phyloP scores from a whole-genome alignment of 2,113 vertebrate species.

The Pteruthius melanotis region DNA sequence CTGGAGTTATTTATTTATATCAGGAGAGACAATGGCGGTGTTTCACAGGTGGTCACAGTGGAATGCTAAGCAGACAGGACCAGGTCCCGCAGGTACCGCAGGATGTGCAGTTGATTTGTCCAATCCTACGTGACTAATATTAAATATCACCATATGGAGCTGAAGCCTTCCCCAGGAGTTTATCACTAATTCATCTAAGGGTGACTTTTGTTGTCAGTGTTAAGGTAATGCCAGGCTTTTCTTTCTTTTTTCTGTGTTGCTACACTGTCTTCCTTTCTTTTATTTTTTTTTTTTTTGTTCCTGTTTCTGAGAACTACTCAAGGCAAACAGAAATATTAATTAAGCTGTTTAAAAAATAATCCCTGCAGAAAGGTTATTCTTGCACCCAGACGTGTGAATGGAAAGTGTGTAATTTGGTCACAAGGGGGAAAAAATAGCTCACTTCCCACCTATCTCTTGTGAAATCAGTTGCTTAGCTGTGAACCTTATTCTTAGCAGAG shows the following conservation, averaged over 20 bases:
- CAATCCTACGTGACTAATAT: background rate
- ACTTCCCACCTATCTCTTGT: background rate
- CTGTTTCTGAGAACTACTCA: slow-evolving; percentile 44
- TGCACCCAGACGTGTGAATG: background rate
- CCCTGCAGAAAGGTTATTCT: background rate
- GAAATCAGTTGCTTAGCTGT: slow-evolving; percentile 24
- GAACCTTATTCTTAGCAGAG: slow-evolving; percentile 7
- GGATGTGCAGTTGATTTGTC: background rate
- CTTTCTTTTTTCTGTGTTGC: background rate
- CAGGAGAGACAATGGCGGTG: slow-evolving; percentile 24
- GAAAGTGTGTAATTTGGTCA: background rate
- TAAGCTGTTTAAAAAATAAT: slow-evolving; percentile 45
- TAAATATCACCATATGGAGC: slow-evolving; percentile 38
- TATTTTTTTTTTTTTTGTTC: background rate
- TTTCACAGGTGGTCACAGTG: background rate
- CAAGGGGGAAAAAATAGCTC: background rate
- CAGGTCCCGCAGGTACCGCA: background rate
- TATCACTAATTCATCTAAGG: slow-evolving; percentile 60
- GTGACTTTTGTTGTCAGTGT: slow-evolving; percentile 47
- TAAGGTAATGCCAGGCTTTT: background rate
- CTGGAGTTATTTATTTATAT: slow-evolving; percentile 58
- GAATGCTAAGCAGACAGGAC: slow-evolving; percentile 41
- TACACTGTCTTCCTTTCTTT: background rate
- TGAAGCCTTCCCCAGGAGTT: slow-evolving; percentile 17
- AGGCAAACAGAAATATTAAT: slow-evolving; percentile 61